Conservation (phyloP, 2,797 vertebrate genomes). For the Sebastes kiyomatsui region DNA sequence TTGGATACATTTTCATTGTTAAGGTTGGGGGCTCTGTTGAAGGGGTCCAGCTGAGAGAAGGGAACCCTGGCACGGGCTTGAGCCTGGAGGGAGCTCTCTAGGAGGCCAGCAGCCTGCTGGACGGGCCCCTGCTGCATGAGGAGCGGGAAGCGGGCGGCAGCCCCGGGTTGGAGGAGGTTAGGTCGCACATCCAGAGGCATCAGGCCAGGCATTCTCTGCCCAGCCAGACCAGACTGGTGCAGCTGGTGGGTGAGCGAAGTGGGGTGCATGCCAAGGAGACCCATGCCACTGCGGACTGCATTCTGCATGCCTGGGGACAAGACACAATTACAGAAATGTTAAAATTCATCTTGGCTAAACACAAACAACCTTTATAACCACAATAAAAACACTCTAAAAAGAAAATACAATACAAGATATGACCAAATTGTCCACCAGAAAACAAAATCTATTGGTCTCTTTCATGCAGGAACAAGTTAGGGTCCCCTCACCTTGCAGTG, state of each 20-base stretch:
- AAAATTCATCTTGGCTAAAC: neutral
- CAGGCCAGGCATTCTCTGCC: constrained; percentile 91
- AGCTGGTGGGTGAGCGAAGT: constrained; percentile 86
- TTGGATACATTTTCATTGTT: constrained; percentile 84
- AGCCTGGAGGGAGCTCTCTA: constrained; percentile 89
- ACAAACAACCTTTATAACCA: neutral
- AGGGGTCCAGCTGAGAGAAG: constrained; percentile 92
- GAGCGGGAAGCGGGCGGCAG: constrained; percentile 85
- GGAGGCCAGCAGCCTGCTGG: constrained; percentile 81
- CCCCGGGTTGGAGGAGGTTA: constrained; percentile 85
- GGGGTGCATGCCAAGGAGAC: constrained; percentile 90
- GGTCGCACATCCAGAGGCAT: constrained; percentile 92
- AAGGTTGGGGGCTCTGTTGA: constrained; percentile 85
- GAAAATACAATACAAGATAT: too few species aligned
- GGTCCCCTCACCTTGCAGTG: constrained; percentile 78
- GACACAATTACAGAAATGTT: constrained; percentile 14
- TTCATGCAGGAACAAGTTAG: neutral
- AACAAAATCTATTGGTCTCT: neutral
- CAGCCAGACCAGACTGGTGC: constrained; percentile 86
- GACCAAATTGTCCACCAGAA: too few species aligned
- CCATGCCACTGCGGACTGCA: constrained; percentile 86
- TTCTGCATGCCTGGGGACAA: constrained; percentile 82
- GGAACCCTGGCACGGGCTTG: constrained; percentile 87
- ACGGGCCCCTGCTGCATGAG: constrained; percentile 91
- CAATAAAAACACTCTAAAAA: neutral